phyloP scores from a whole-genome alignment of 2,797 vertebrate genomes.

The Phrynocephalus guinanensis region DNA sequence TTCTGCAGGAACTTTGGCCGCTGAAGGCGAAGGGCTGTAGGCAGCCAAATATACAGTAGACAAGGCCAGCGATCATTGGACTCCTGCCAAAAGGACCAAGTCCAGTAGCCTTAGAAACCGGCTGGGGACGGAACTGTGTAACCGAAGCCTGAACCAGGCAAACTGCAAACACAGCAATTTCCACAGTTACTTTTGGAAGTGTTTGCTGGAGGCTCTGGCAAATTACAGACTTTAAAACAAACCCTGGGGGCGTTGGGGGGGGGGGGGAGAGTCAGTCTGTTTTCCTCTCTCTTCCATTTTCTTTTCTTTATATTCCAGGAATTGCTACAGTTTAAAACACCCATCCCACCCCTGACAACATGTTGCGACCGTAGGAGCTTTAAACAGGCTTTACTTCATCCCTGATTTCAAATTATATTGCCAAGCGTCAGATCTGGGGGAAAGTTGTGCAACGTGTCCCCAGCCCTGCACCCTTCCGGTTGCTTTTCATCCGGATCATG shows the following conservation, averaged over 20 bases:
- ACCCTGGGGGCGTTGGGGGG: background rate
- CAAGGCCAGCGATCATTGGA: background rate
- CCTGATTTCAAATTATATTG: too few species aligned
- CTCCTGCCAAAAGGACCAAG: conserved; percentile 12
- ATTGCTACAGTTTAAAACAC: too few species aligned
- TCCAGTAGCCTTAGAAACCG: background rate
- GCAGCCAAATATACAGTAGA: background rate
- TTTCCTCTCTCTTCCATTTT: background rate
- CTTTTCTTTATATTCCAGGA: background rate
- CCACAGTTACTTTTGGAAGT: background rate
- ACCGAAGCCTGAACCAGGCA: background rate
- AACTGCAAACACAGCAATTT: background rate
- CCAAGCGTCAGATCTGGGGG: too few species aligned
- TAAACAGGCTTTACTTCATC: too few species aligned
- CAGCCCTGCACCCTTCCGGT: too few species aligned
- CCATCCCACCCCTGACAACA: too few species aligned
- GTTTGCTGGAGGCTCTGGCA: background rate
- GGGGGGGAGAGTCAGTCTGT: too few species aligned
- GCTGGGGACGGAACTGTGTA: background rate
- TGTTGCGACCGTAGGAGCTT: too few species aligned
- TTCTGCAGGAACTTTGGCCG: background rate
- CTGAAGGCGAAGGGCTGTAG: background rate
- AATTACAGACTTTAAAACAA: background rate
- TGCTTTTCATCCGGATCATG: too few species aligned
- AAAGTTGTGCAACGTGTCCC: too few species aligned